Evolutionary conservation across 1,140 invertebrate genomes (phyloP).

Genomic region (Phocides pigmalion): DNA sequence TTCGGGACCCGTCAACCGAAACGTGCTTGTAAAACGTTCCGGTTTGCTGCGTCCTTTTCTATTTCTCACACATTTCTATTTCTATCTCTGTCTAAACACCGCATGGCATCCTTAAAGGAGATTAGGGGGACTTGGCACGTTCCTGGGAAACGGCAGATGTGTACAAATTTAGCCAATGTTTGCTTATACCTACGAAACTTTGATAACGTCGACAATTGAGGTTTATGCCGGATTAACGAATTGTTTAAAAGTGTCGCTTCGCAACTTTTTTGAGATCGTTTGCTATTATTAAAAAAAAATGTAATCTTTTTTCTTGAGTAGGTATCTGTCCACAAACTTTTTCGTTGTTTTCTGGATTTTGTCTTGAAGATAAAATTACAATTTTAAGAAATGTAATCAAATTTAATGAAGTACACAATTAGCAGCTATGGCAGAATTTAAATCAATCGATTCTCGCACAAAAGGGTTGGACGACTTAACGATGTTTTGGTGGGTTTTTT

Average conservation of each 20-base stretch:
- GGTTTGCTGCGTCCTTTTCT: conserved; percentile 52
- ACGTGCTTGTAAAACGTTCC: conserved; percentile 75
- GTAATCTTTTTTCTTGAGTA: not conserved
- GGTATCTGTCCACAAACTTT: no score
- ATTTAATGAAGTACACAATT: no score
- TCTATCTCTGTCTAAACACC: conserved; percentile 49
- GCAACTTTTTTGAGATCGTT: not conserved
- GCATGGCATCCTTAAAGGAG: conserved; percentile 66
- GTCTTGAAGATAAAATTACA: no score
- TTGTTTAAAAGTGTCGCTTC: conserved; percentile 31
- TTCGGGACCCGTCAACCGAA: conserved; percentile 74
- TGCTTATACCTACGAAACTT: conserved; percentile 57
- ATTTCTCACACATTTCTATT: not conserved
- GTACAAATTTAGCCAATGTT: conserved; percentile 62
- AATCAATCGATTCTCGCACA: no score
- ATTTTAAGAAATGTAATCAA: no score
- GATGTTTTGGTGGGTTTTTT: no score
- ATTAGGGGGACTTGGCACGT: conserved; percentile 76
- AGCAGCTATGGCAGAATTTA: no score
- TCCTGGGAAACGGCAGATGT: conserved; percentile 80
- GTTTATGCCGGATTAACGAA: conserved; percentile 42
- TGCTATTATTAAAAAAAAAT: not conserved
- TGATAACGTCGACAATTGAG: conserved; percentile 57
- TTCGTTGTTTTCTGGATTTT: no score
- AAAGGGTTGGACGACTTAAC: no score